Percentiles rank a stretch among this genome's conserved stretches.
These are phyloP conservation scores for Regulus satrapa DNA, from an alignment of 2,113 vertebrate genomes.

Conservation along the genomic window DNA sequence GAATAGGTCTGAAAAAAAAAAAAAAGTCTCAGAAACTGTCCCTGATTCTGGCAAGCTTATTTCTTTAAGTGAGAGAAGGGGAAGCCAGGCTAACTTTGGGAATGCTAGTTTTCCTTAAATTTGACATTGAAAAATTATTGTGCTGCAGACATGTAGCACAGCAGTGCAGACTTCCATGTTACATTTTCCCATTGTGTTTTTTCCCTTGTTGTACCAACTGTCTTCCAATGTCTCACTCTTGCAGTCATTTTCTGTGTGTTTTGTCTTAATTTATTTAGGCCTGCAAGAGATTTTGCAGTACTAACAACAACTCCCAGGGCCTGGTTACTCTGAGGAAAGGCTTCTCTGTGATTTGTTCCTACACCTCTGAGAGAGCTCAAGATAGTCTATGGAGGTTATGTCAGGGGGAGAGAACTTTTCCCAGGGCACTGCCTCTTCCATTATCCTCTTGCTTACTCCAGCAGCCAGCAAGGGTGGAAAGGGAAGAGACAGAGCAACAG, in stretches of 20 bases:
- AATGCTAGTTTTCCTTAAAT: not conserved
- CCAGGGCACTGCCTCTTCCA: not conserved
- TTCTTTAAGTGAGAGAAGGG: not conserved
- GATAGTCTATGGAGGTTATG: not conserved
- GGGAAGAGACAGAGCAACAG: not conserved
- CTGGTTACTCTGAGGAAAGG: not conserved
- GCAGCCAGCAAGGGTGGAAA: not conserved
- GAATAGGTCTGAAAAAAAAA: not conserved
- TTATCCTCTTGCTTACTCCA: not conserved
- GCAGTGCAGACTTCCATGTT: rapidly evolving
- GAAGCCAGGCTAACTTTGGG: not conserved
- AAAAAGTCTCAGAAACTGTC: not conserved
- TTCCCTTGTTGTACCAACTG: rapidly evolving
- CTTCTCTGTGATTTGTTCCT: not conserved
- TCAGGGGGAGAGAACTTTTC: not conserved
- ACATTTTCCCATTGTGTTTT: not conserved
- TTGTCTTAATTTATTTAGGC: not conserved
- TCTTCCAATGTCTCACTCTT: not conserved
- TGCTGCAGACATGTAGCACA: rapidly evolving
- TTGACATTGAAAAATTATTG: not conserved
- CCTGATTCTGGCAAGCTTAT: not conserved
- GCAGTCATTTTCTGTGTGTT: not conserved
- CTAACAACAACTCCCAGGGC: not conserved
- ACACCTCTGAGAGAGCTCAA: not conserved
- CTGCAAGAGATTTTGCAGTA: not conserved